Base-by-base conservation (phyloP, 2,113 vertebrate genomes). In the Tretioscincus oriximinensis region DNA sequence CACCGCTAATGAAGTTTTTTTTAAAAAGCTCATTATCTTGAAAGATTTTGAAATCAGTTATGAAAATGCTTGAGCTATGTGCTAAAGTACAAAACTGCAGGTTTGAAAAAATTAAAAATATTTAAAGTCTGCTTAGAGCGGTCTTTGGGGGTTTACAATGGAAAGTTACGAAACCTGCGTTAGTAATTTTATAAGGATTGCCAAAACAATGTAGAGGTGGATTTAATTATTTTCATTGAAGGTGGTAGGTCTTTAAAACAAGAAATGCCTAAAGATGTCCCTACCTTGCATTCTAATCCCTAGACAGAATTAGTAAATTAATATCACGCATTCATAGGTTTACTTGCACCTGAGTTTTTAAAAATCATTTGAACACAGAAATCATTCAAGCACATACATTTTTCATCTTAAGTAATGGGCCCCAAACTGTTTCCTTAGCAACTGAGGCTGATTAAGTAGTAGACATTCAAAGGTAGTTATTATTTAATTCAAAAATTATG, bases 381-480 rank as follows among this genome's bases (percentile, higher is more conserved):
- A 89, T 95, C 88, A 90, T 91, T 91, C 91, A 91, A 89, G 91
- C 91, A 91, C 91, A 84, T 87, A 91, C 92, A 94, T 95, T 90
- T 96, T 97, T 96, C 93, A 95, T 95, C 96, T 97, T 95, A 97
- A 95, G 54, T 95, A 95, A 91, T 96, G 97, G 97, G 95, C 97
- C 97, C 95, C 95, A 96, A 95, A 94, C 95, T 95, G 96, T 98
- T 97, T 96, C 97, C 95, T 94, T 97, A 97, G 96, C 95, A 98
- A 98, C 97, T 90, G 93, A 95, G 96, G 96, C 96, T 94, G 95
- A 94, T 95, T 94, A 96, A 91, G 22, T 84, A 85, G 88, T 81
- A 91, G 86, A 92, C 87, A 89, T 77, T 88, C 86, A 93, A 88
- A 95, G 87, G 80, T 90, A 86, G 86, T 89, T 90, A 68, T 84